phyloP scores from a whole-genome alignment of 2,888 invertebrate species.

The Ichneumoninae sp. region DNA sequence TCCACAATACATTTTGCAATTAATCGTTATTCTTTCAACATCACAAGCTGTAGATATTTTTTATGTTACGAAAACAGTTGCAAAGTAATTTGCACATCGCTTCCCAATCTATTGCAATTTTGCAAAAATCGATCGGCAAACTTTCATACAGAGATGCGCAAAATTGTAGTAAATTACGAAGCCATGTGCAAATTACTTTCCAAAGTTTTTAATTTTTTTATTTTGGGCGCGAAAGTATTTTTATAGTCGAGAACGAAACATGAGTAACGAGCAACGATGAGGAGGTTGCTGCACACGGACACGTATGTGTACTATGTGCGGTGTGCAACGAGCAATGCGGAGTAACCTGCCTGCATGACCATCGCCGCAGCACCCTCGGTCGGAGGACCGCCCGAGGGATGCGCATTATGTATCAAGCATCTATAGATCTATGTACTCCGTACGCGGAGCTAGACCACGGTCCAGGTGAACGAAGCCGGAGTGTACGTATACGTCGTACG shows the following conservation, averaged over 20 bases:
- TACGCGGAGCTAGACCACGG: slow-evolving; percentile 31
- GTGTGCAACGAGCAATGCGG: slow-evolving; percentile 24
- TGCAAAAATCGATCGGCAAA: too few species aligned
- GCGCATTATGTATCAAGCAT: slow-evolving; percentile 58
- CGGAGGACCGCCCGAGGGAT: slow-evolving; percentile 41
- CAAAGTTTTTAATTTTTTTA: not conserved
- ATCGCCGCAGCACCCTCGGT: slow-evolving; percentile 10
- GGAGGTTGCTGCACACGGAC: not conserved
- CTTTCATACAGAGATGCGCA: too few species aligned
- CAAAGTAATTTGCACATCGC: too few species aligned
- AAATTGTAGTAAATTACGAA: too few species aligned
- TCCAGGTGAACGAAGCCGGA: slow-evolving; percentile 20
- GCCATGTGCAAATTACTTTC: too few species aligned
- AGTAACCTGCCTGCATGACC: slow-evolving; percentile 1
- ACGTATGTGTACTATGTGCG: slow-evolving; percentile 15
- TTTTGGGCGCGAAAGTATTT: not conserved
- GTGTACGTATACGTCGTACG: slow-evolving; percentile 22
- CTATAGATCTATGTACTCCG: slow-evolving; percentile 37
- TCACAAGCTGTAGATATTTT: too few species aligned
- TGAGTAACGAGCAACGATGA: not conserved
- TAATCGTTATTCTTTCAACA: too few species aligned
- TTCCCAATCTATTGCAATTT: too few species aligned
- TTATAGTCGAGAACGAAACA: not conserved
- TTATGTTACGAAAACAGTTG: too few species aligned
- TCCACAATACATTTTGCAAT: too few species aligned